These are phyloP conservation scores for Geotrupes spiniger DNA, from an alignment of 2,888 invertebrate genomes.

Conservation along the genomic window DNA sequence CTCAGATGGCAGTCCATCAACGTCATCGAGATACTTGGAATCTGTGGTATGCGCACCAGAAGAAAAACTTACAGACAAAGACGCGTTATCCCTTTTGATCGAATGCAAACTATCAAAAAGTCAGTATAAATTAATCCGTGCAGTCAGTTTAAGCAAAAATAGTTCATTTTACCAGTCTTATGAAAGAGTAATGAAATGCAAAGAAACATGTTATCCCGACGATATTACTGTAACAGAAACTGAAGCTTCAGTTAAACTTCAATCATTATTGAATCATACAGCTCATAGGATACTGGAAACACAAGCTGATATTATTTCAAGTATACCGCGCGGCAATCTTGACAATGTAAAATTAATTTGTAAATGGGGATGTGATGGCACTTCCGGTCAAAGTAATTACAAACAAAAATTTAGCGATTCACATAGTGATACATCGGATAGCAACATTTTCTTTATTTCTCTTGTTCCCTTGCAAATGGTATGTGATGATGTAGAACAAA, in stretches of 20 bases:
- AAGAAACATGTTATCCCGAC: slow-evolving; percentile 28
- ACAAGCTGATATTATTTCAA: slow-evolving; percentile 17
- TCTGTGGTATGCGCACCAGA: slow-evolving; percentile 9
- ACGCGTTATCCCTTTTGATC: slow-evolving; percentile 20
- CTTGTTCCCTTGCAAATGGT: slow-evolving; percentile 26
- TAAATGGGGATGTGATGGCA: slow-evolving; percentile 32
- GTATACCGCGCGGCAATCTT: slow-evolving; percentile 10
- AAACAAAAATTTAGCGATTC: slow-evolving; percentile 23
- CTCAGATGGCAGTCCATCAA: slow-evolving; percentile 21
- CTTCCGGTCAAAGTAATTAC: slow-evolving; percentile 23
- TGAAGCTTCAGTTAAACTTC: slow-evolving; percentile 27
- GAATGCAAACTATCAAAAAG: slow-evolving; percentile 16
- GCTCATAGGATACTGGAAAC: slow-evolving; percentile 20
- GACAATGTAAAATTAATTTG: slow-evolving; percentile 23
- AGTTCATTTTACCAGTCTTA: slow-evolving; percentile 23
- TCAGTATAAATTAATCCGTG: slow-evolving; percentile 9
- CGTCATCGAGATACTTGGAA: slow-evolving; percentile 22
- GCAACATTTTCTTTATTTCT: slow-evolving; percentile 23
- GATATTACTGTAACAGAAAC: slow-evolving; percentile 24
- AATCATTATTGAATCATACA: slow-evolving; percentile 29
- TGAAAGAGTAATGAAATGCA: slow-evolving; percentile 22
- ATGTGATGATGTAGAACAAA: slow-evolving; percentile 12
- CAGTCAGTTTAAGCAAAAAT: slow-evolving; percentile 4
- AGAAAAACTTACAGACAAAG: slow-evolving; percentile 1
- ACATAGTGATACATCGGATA: slow-evolving; percentile 19